Conservation (phyloP, 2,113 vertebrate species). For the Sturnus vulgaris region DNA sequence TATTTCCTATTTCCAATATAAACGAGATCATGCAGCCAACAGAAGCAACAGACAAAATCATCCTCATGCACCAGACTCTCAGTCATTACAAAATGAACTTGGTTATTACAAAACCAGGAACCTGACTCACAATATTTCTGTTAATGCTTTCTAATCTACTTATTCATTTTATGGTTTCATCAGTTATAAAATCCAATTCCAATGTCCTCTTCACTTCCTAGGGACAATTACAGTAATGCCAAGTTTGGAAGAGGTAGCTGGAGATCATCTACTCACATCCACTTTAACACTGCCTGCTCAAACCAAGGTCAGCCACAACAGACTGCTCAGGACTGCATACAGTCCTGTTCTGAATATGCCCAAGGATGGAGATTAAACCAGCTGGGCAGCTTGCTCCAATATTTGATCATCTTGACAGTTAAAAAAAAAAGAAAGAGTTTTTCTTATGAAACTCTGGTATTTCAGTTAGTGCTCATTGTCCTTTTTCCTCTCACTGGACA, state of each 20-base stretch:
- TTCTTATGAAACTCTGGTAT: not conserved
- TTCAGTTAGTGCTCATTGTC: not conserved
- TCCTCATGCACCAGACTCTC: not conserved
- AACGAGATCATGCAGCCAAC: not conserved
- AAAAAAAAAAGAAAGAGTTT: rapidly evolving
- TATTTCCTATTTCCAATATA: not conserved
- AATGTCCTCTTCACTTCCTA: not conserved
- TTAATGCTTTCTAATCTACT: not conserved
- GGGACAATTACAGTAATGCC: not conserved
- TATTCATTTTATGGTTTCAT: not conserved
- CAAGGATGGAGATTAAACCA: not conserved
- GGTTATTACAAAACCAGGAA: not conserved
- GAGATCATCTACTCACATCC: not conserved
- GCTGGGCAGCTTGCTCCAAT: not conserved
- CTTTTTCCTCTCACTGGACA: not conserved
- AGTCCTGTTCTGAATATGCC: not conserved
- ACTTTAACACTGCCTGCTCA: not conserved
- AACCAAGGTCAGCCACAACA: not conserved
- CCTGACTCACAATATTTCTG: not conserved
- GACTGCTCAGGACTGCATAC: not conserved
- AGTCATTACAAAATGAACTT: not conserved
- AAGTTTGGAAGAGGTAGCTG: not conserved
- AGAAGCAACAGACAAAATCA: not conserved
- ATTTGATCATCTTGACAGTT: not conserved
- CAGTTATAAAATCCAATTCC: not conserved